These are phyloP conservation scores for Donacobius atricapilla DNA, from an alignment of 2,113 vertebrate genomes.

Conservation along the genomic window DNA sequence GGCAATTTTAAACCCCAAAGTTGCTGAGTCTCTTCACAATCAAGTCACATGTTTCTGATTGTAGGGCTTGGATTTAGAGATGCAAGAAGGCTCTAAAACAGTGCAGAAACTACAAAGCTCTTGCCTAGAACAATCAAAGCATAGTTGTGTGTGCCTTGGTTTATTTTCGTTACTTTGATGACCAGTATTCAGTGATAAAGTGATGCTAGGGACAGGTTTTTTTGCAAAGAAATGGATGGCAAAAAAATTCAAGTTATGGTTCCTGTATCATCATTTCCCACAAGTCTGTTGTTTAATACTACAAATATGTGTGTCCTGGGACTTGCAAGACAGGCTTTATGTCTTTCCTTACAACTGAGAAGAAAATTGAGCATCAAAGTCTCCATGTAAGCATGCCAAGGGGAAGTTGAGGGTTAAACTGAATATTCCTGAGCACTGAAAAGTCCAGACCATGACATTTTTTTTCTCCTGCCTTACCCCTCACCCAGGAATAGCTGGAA, in stretches of 20 bases:
- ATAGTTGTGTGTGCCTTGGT: neutral
- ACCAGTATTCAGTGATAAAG: neutral
- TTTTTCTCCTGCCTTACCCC: neutral
- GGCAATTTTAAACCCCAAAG: neutral
- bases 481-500: neutral
- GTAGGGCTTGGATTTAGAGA: neutral
- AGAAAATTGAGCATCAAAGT: neutral
- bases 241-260: neutral
- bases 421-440: neutral
- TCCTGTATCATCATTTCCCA: neutral
- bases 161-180: neutral
- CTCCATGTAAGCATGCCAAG: neutral
- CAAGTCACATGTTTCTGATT: neutral
- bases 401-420: neutral
- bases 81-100: neutral
- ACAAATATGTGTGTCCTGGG: neutral
- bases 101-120: neutral
- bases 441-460: neutral
- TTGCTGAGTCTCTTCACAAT: neutral
- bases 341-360: neutral
- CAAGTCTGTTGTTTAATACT: neutral
- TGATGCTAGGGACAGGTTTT: neutral
- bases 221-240: neutral
- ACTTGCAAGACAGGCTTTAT: neutral
- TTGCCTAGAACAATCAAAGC: neutral